A percentile compares a stretch with the other conserved stretches of the same genome.
phyloP scores from a whole-genome alignment of 2,113 vertebrate genomes.

The Mastomys coucha region DNA sequence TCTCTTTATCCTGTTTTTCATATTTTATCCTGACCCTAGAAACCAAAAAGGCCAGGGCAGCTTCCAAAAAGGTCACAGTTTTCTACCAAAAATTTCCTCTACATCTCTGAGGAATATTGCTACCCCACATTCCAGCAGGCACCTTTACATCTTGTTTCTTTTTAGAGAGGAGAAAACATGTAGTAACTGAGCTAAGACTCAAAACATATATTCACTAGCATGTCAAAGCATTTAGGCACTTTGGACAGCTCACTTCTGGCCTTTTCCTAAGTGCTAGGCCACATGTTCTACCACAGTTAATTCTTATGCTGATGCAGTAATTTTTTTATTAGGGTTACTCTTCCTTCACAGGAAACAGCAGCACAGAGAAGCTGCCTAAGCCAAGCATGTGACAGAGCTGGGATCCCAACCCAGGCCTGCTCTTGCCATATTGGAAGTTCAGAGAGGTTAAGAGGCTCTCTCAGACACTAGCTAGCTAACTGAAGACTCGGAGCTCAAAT shows the following conservation, averaged over 20 bases:
- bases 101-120: neutral
- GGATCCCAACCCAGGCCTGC: neutral
- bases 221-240: neutral
- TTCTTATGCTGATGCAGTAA: neutral
- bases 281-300: neutral
- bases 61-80: neutral
- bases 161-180: neutral
- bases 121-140: neutral
- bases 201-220: neutral
- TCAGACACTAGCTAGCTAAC: neutral
- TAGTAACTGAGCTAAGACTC: neutral
- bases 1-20: neutral
- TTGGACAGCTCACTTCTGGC: neutral
- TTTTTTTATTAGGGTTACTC: neutral
- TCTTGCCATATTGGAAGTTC: neutral
- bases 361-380: neutral
- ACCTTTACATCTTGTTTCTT: constrained; percentile 5
- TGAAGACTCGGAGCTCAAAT: neutral
- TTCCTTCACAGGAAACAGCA: neutral
- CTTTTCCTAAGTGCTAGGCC: neutral
- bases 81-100: neutral
- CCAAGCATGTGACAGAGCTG: neutral
- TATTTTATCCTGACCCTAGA: constrained; percentile 6
- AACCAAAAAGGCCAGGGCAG: neutral
- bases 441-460: neutral